phyloP scores from a whole-genome alignment of 2,888 invertebrate genomes.

The Apotomis turbidana region DNA sequence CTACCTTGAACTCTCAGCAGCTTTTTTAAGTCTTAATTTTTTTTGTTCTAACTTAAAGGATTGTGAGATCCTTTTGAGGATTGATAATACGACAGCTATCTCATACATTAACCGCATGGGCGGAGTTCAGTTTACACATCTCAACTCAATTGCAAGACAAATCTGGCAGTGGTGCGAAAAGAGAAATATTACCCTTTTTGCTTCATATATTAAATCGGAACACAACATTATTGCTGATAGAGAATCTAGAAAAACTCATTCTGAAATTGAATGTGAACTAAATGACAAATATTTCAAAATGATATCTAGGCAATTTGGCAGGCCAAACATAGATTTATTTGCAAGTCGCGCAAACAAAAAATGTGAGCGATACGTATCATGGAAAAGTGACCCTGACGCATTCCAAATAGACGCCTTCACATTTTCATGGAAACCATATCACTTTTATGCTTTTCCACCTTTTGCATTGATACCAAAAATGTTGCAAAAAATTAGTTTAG shows the following conservation, averaged over 20 bases:
- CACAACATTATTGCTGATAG: conserved; percentile 23
- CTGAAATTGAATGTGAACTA: conserved; percentile 30
- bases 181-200: no score
- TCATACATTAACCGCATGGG: no score
- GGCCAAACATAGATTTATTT: conserved; percentile 22
- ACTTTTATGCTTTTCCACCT: conserved; percentile 43
- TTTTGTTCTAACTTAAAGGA: conserved; percentile 14
- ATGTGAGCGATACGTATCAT: background rate
- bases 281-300: background rate
- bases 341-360: conserved; percentile 31
- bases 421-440: conserved; percentile 24
- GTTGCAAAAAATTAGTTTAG: no score
- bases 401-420: conserved; percentile 35
- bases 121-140: no score
- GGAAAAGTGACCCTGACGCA: no score
- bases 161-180: no score
- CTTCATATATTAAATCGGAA: no score
- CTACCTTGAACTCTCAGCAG: conserved; percentile 38
- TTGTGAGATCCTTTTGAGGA: conserved; percentile 18
- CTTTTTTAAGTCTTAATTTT: conserved; percentile 35
- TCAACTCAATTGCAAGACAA: no score
- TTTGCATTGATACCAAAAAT: no score
- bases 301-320: background rate
- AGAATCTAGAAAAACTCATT: conserved; percentile 3
- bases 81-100: conserved; percentile 39